These are phyloP conservation scores for Brevimyrus niger DNA, from an alignment of 2,113 vertebrate species.

Conservation along the genomic window DNA sequence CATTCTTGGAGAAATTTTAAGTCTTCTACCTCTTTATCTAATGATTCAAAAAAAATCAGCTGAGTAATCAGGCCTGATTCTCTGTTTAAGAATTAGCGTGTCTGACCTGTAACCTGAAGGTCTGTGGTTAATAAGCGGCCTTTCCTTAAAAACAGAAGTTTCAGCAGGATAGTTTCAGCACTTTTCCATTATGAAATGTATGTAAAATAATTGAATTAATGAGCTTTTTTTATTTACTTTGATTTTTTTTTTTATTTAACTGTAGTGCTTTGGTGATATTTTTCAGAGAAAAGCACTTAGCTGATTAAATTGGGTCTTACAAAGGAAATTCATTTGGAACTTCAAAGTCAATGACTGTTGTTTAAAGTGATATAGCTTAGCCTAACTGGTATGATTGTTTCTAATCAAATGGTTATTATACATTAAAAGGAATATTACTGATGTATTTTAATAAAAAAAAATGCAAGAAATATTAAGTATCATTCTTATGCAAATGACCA, in stretches of 20 bases:
- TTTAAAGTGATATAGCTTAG: background rate
- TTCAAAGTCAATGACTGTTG: background rate
- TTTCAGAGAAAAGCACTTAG: background rate
- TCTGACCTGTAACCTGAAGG: background rate
- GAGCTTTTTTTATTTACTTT: background rate
- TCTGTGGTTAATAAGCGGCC: background rate
- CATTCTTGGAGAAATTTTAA: conserved; percentile 36
- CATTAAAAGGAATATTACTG: background rate
- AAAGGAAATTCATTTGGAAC: background rate
- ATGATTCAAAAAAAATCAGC: background rate
- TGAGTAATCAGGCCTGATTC: background rate
- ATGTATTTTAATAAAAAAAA: background rate
- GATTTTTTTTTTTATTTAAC: background rate
- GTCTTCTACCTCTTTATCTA: background rate
- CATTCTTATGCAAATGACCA: background rate
- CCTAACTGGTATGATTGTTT: background rate
- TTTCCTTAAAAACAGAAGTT: background rate
- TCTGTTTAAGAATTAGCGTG: background rate
- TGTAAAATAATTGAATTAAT: background rate
- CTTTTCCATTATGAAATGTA: background rate
- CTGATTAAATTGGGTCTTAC: background rate
- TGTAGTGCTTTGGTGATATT: background rate
- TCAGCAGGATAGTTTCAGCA: background rate
- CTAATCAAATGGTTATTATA: background rate
- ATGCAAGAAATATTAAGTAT: background rate